Conservation (phyloP, 2,888 invertebrate genomes). For the Spisula subtruncata region DNA sequence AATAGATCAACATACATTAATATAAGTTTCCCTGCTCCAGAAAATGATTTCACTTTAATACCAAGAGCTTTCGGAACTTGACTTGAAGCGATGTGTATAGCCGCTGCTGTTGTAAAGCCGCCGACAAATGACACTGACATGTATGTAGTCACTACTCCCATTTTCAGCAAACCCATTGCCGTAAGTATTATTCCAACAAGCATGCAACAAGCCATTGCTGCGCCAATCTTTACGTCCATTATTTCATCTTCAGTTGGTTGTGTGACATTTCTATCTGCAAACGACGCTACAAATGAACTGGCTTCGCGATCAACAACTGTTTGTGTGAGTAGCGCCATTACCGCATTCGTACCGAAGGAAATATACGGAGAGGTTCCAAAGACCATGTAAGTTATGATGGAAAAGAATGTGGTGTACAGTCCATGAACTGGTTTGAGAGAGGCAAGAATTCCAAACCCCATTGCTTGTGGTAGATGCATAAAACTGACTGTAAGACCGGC, state of each 20-base stretch:
- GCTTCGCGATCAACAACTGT: constrained; percentile 74
- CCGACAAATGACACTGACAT: constrained; percentile 79
- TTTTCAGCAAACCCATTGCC: constrained; percentile 72
- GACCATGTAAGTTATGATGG: constrained; percentile 80
- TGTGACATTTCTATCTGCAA: neutral
- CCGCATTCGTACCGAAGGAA: constrained; percentile 84
- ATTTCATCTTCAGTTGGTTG: constrained; percentile 58
- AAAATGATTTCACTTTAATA: constrained; percentile 60
- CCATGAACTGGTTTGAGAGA: constrained; percentile 81
- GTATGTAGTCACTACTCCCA: constrained; percentile 79
- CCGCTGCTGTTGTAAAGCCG: constrained; percentile 79
- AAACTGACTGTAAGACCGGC: constrained; percentile 83
- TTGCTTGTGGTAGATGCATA: constrained; percentile 85
- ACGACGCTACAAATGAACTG: constrained; percentile 31
- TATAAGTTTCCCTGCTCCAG: constrained; percentile 73
- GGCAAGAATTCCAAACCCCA: constrained; percentile 82
- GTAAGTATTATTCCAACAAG: constrained; percentile 74
- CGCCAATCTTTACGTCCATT: constrained; percentile 53
- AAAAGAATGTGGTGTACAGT: constrained; percentile 82
- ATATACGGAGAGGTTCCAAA: constrained; percentile 82
- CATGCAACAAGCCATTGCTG: constrained; percentile 63
- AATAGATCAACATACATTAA: constrained; percentile 90
- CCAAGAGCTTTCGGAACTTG: constrained; percentile 75
- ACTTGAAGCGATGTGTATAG: constrained; percentile 76
- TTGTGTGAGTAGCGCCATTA: constrained; percentile 82